These are phyloP conservation scores for Pristionchus exspectatus DNA, from an alignment of 2,888 invertebrate genomes.

Conservation along the genomic window DNA sequence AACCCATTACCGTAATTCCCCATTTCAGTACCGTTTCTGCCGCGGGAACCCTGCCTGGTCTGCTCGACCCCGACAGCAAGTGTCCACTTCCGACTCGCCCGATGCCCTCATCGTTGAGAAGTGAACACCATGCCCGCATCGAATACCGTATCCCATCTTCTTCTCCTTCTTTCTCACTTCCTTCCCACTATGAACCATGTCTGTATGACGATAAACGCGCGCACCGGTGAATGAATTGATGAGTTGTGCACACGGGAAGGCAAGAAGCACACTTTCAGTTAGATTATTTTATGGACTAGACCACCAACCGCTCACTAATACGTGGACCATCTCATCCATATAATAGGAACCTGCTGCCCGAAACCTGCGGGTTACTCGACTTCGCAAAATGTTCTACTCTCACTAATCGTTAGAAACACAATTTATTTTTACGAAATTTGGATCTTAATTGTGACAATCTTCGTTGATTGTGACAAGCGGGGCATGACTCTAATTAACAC, in stretches of 20 bases:
- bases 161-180: background rate
- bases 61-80: conserved; percentile 5
- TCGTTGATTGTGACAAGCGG: too few species aligned
- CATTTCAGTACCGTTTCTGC: conserved; percentile 19
- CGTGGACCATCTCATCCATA: background rate
- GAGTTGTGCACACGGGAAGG: background rate
- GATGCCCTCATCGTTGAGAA: conserved; percentile 39
- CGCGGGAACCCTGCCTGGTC: conserved; percentile 9
- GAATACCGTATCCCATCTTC: background rate
- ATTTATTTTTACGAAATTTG: too few species aligned
- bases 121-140: background rate
- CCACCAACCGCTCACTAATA: background rate
- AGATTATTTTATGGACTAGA: background rate
- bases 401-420: too few species aligned
- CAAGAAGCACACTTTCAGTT: background rate
- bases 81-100: background rate
- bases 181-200: conserved; percentile 5
- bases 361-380: background rate
- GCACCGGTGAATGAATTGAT: background rate
- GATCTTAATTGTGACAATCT: too few species aligned
- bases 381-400: too few species aligned
- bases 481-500: too few species aligned
- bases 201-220: conserved; percentile 39
- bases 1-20: background rate
- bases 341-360: background rate